Percentiles rank a stretch among this genome's conserved stretches.
phyloP scores from a whole-genome alignment of 2,888 invertebrate genomes.

The Tipula vernalis region DNA sequence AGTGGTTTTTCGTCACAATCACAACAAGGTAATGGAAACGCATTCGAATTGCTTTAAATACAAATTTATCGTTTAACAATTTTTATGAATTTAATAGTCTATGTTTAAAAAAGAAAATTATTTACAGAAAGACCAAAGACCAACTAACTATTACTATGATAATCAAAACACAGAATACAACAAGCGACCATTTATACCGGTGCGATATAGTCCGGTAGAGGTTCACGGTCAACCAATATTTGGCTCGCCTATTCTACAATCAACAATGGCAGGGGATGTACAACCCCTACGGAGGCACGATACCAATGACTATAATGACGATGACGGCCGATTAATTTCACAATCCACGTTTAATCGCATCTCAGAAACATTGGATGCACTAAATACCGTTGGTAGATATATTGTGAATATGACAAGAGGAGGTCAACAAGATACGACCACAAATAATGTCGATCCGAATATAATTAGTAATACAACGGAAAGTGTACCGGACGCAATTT shows the following conservation, averaged over 20 bases:
- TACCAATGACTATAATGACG: constrained; percentile 21
- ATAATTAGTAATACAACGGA: constrained; percentile 33
- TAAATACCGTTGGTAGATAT: constrained; percentile 76
- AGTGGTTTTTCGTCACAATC: neutral
- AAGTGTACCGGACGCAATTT: constrained; percentile 58
- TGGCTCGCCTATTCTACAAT: neutral
- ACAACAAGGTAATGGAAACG: neutral
- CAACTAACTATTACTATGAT: neutral
- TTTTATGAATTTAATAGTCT: constrained; percentile 7
- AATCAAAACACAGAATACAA: neutral
- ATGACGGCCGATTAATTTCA: constrained; percentile 43
- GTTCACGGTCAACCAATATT: neutral
- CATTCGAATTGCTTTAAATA: neutral
- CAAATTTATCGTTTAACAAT: neutral
- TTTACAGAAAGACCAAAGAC: neutral
- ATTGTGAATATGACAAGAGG: constrained; percentile 66
- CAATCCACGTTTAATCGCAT: constrained; percentile 48
- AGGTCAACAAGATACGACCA: constrained; percentile 27
- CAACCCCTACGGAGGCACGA: neutral
- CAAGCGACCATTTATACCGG: neutral
- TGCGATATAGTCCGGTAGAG: neutral
- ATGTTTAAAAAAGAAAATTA: constrained; percentile 7
- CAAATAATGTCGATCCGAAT: constrained; percentile 31
- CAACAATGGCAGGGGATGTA: neutral
- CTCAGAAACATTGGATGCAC: constrained; percentile 58